A percentile compares a stretch with the other conserved stretches of the same genome.
Evolutionary conservation across 2,113 vertebrate species (phyloP).

Genomic region (Triplophysa rosa): DNA sequence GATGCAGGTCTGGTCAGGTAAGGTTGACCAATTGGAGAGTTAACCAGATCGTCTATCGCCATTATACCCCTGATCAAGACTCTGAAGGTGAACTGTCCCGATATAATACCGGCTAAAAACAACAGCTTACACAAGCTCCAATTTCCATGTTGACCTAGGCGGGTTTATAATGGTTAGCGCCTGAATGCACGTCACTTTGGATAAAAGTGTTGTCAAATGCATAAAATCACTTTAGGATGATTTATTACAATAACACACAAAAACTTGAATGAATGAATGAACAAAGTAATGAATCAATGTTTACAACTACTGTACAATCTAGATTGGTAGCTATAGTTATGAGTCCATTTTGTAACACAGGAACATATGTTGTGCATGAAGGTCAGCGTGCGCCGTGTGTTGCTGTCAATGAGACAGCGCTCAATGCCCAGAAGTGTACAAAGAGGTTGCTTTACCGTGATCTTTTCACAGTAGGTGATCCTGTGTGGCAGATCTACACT

Average conservation of each 20-base stretch:
- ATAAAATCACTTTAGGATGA: too few species aligned
- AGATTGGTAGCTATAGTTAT: neutral
- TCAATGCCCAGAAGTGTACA: slow-evolving; percentile 13
- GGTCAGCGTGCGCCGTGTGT: neutral
- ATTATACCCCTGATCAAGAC: slow-evolving; percentile 16
- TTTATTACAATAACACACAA: too few species aligned
- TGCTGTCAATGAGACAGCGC: neutral
- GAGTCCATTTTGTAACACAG: neutral
- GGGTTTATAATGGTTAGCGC: neutral
- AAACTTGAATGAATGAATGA: too few species aligned
- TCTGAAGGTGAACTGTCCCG: neutral
- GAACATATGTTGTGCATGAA: neutral
- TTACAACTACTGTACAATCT: neutral
- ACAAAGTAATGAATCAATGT: too few species aligned
- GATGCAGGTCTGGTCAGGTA: slow-evolving; percentile 7
- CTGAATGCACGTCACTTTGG: too few species aligned
- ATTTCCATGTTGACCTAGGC: neutral
- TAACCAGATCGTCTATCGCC: slow-evolving; percentile 15
- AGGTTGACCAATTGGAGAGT: slow-evolving; percentile 7
- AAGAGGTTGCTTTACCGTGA: slow-evolving; percentile 15
- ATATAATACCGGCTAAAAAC: neutral
- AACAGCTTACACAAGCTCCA: neutral
- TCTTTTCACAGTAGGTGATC: slow-evolving; percentile 27
- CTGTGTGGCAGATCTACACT: slow-evolving; percentile 12
- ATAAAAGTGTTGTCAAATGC: too few species aligned